Base-by-base conservation (phyloP, 2,888 invertebrate genomes). In the Drosophila nigricruria region DNA sequence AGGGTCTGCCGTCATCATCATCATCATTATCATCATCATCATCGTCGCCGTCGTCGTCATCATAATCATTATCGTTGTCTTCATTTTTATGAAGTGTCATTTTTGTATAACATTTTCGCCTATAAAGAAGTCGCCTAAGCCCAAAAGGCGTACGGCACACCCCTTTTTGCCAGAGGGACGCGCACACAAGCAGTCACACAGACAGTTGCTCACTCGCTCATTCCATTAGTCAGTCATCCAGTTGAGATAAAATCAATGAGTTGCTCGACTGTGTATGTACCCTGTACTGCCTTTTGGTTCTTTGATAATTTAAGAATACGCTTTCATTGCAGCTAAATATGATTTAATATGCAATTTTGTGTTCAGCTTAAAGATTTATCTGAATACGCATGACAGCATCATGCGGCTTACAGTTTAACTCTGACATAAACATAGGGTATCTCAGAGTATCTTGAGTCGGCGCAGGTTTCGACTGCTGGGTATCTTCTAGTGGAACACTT, bases 41-140 rank as follows among this genome's bases (percentile, higher is more conserved):
- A 42, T 42, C 68, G 16, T 64, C 67, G 42, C 70, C 68, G 49
- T 60, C 65, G 40, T 69, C 73, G 65, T 70, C 52, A 68, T 63
- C 58, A 73, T 85, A 60, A 79, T 80, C 86, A 77, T 84, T 81
- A 86, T 82, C 79, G 81, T 82, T 70, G 82, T 75, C 82, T 81
- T 84, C 69, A 84, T 74, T 87, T 84, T 87, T 85, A 86, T 87
- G 85, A 87, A 86, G 86, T 86, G 85, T 81, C 82, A 86, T 84
- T 84, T 85, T 74, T 81, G 82, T 86, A 79, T 78, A 80, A 60
- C 81, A 74, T 84, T 84, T 81, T 76, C 84, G 84, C 82, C 84
- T 83, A 83, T 78, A 83, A 80, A 78, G 62, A 70, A 64, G 60
- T 69, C 64, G 86, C 81, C 75, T 81, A 83, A 81, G 63, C 58